Percentiles rank a stretch among this genome's conserved stretches.
Conservation (phyloP, 2,888 invertebrate species). For the Hyposoter didymator region DNA sequence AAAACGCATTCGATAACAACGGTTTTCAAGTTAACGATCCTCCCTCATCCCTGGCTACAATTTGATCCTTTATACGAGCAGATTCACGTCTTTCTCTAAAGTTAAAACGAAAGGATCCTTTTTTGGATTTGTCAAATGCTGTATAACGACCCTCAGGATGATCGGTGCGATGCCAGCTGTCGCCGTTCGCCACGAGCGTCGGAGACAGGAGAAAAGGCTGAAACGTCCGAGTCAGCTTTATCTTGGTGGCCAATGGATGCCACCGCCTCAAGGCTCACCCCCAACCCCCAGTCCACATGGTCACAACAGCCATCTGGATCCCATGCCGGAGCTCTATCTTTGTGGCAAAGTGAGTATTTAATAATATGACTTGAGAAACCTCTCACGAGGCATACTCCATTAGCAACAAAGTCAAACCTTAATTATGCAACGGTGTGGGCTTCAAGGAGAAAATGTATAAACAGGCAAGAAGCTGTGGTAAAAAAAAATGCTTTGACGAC, state of each 20-base stretch:
- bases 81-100: not conserved
- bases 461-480: not conserved
- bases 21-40: conserved; percentile 75
- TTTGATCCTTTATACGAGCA: not conserved
- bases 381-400: conserved; percentile 29
- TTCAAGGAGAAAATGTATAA: not conserved
- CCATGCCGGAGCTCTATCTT: conserved; percentile 89
- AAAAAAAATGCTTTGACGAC: not conserved
- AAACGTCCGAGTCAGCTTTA: conserved; percentile 88
- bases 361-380: conserved; percentile 2
- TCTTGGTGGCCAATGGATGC: conserved; percentile 87
- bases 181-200: conserved; percentile 92
- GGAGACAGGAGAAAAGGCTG: conserved; percentile 89
- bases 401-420: conserved; percentile 31
- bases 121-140: conserved; percentile 18
- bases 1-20: not conserved
- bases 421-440: conserved; percentile 34
- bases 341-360: conserved; percentile 88
- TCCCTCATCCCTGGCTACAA: not conserved
- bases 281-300: conserved; percentile 88
- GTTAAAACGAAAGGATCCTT: not conserved
- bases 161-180: conserved; percentile 95
- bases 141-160: conserved; percentile 86
- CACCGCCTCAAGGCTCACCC: conserved; percentile 86
- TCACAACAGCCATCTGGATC: conserved; percentile 85